phyloP scores from a whole-genome alignment of 2,797 vertebrate genomes.

The Enteromius thamalakanensis region DNA sequence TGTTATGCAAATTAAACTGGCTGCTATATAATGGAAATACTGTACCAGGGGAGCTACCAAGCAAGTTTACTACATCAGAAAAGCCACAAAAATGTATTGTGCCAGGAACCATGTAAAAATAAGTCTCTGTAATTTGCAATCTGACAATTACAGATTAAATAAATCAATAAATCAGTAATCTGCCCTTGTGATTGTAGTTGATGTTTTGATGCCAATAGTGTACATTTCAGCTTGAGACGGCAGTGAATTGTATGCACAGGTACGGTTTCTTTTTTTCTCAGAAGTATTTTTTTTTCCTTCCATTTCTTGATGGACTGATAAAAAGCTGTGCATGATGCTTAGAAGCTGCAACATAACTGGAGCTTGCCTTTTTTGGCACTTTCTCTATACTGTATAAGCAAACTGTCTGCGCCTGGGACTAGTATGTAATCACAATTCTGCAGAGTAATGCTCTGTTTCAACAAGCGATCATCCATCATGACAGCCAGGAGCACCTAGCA shows the following conservation, averaged over 20 bases:
- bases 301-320: neutral
- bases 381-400: slow-evolving; percentile 1
- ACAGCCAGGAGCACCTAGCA: slow-evolving; percentile 30
- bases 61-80: neutral
- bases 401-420: neutral
- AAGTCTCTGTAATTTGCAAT: no score
- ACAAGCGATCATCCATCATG: slow-evolving; percentile 57
- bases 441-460: neutral
- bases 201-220: neutral
- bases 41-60: neutral
- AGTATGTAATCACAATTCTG: slow-evolving; percentile 5
- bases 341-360: neutral
- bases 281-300: neutral
- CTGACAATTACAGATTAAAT: no score
- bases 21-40: neutral
- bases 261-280: neutral
- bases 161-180: neutral
- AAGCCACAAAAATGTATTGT: neutral
- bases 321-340: neutral
- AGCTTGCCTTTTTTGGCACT: neutral
- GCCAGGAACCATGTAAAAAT: neutral
- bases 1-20: neutral
- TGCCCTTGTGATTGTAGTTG: neutral
- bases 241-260: neutral
- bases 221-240: neutral